Conservation (phyloP, 2,888 invertebrate genomes). For the Geotrupes spiniger region DNA sequence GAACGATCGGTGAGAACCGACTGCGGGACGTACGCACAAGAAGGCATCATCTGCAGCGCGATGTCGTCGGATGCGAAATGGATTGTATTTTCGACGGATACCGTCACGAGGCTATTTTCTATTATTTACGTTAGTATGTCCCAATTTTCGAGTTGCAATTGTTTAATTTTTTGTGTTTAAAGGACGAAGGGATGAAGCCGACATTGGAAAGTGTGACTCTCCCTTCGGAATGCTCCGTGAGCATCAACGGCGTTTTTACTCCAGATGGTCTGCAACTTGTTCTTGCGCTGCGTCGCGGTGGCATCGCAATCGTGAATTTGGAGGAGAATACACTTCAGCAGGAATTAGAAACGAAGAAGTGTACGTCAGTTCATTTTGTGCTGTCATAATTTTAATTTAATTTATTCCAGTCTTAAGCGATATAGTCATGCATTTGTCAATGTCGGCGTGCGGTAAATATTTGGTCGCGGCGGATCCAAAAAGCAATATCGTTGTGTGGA, state of each 20-base stretch:
- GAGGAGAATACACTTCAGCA: constrained; percentile 45
- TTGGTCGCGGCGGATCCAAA: constrained; percentile 65
- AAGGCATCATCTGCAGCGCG: constrained; percentile 67
- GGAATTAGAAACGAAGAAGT: constrained; percentile 43
- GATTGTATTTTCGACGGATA: constrained; percentile 72
- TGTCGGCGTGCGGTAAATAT: constrained; percentile 59
- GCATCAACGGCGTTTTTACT: constrained; percentile 49
- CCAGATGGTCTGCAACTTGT: constrained; percentile 48
- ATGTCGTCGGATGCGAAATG: constrained; percentile 69
- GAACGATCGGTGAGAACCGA: constrained; percentile 52
- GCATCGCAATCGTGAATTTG: constrained; percentile 49
- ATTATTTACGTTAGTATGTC: constrained; percentile 56
- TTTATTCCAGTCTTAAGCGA: constrained; percentile 56
- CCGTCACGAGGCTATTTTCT: constrained; percentile 64
- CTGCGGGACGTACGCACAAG: constrained; percentile 51
- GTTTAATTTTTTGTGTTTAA: constrained; percentile 20
- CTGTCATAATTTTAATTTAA: constrained; percentile 5
- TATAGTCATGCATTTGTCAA: constrained; percentile 53
- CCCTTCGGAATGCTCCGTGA: constrained; percentile 43
- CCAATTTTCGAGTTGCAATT: background rate
- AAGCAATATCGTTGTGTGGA: constrained; percentile 67
- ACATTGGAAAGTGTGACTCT: constrained; percentile 38
- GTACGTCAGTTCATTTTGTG: constrained; percentile 32
- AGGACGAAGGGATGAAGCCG: constrained; percentile 34
- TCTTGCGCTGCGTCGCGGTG: constrained; percentile 46